Conservation (phyloP, 2,797 vertebrate species). For the Sebastes nivosus region DNA sequence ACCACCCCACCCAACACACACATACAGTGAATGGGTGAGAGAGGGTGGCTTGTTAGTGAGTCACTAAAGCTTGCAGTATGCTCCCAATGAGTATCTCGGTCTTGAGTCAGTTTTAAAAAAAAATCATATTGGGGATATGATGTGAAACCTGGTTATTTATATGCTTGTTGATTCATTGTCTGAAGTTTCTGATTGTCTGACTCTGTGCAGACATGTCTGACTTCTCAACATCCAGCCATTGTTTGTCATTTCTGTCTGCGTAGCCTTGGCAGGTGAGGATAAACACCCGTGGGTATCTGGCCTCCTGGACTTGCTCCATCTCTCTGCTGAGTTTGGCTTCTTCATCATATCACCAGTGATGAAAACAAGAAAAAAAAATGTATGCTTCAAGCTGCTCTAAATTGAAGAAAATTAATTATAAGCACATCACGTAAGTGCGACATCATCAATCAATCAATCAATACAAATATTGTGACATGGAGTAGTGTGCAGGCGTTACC, state of each 20-base stretch:
- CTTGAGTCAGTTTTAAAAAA: too few species aligned
- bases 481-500: too few species aligned
- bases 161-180: background rate
- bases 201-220: background rate
- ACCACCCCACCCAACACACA: background rate
- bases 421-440: too few species aligned
- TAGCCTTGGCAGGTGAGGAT: background rate
- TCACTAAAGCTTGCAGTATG: background rate
- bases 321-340: slow-evolving; percentile 1
- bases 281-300: background rate
- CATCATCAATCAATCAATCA: too few species aligned
- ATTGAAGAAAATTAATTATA: too few species aligned
- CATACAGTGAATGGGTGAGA: background rate
- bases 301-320: background rate
- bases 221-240: background rate
- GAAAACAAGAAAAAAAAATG: background rate
- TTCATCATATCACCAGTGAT: background rate
- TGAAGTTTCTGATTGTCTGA: background rate
- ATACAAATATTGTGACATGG: too few species aligned
- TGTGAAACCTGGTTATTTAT: background rate
- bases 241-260: background rate
- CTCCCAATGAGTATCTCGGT: background rate
- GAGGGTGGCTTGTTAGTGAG: slow-evolving; percentile 4
- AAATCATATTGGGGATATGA: background rate
- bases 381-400: background rate